Conservation (phyloP, 2,113 vertebrate species). For the Tangachromis dhanisi region DNA sequence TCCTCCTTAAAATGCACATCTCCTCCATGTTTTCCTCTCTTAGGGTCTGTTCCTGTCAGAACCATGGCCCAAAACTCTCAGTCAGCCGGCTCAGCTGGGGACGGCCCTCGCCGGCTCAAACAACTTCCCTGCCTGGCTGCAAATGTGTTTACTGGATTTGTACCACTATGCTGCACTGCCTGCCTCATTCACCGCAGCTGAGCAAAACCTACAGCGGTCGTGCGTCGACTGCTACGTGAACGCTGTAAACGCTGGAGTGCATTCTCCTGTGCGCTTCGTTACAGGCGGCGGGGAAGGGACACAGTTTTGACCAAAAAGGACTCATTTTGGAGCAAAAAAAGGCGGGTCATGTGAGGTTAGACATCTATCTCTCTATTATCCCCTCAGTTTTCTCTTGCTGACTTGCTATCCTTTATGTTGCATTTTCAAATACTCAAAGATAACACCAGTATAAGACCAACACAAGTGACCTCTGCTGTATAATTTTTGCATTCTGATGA, state of each 20-base stretch:
- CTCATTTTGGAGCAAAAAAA: not conserved
- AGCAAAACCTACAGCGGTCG: not conserved
- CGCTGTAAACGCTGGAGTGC: not conserved
- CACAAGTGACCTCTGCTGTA: not conserved
- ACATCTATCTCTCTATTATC: not conserved
- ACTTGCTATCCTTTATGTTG: not conserved
- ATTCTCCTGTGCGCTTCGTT: not conserved
- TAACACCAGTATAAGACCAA: not conserved
- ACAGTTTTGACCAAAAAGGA: not conserved
- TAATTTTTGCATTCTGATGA: not conserved
- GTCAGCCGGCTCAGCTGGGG: conserved; percentile 59
- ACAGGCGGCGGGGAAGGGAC: not conserved
- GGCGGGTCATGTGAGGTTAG: not conserved
- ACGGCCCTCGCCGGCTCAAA: conserved; percentile 7
- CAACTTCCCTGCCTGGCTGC: conserved; percentile 11
- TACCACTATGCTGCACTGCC: conserved; percentile 18
- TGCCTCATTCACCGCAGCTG: conserved; percentile 23
- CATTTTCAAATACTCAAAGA: not conserved
- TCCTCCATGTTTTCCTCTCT: conserved; percentile 20
- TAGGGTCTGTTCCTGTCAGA: conserved; percentile 60
- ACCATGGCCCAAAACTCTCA: conserved; percentile 64
- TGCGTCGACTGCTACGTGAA: not conserved
- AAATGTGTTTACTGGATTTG: conserved; percentile 44
- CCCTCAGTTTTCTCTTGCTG: not conserved
- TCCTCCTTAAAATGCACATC: conserved; percentile 42